Percentiles rank a stretch among this genome's conserved stretches.
Evolutionary conservation across 1,140 invertebrate genomes (phyloP).

Genomic region (Ephestia elutella): DNA sequence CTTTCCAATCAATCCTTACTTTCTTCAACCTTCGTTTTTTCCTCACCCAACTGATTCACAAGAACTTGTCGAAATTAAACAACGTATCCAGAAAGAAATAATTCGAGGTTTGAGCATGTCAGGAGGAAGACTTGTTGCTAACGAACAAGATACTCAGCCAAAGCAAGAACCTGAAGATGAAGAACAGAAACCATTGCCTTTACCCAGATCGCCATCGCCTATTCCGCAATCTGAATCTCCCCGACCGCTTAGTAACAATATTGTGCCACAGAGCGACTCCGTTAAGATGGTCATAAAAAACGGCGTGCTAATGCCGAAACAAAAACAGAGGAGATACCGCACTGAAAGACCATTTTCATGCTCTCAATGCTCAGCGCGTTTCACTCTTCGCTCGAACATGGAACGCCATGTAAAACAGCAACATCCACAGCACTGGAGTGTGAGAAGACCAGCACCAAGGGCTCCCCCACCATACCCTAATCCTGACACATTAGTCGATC

Average conservation of each 20-base stretch:
- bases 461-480: conserved; percentile 62
- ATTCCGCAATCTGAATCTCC: conserved; percentile 60
- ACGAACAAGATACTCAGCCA: conserved; percentile 70
- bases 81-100: conserved; percentile 79
- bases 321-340: conserved; percentile 91
- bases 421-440: conserved; percentile 91
- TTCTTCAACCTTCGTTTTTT: conserved; percentile 77
- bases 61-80: conserved; percentile 78
- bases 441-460: conserved; percentile 77
- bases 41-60: conserved; percentile 75
- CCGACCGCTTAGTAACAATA: conserved; percentile 39
- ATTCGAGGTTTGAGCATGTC: conserved; percentile 79
- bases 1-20: conserved; percentile 75
- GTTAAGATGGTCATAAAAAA: conserved; percentile 94
- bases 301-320: conserved; percentile 90
- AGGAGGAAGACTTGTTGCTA: conserved; percentile 77
- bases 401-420: conserved; percentile 95
- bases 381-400: conserved; percentile 94
- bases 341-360: conserved; percentile 94
- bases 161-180: conserved; percentile 63
- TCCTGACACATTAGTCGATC: conserved; percentile 77
- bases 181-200: conserved; percentile 52
- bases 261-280: conserved; percentile 74
- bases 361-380: conserved; percentile 90
- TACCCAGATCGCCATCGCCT: conserved; percentile 43